These are phyloP conservation scores for Hydropsyche tenuis DNA, from an alignment of 1,140 invertebrate species.

Conservation along the genomic window DNA sequence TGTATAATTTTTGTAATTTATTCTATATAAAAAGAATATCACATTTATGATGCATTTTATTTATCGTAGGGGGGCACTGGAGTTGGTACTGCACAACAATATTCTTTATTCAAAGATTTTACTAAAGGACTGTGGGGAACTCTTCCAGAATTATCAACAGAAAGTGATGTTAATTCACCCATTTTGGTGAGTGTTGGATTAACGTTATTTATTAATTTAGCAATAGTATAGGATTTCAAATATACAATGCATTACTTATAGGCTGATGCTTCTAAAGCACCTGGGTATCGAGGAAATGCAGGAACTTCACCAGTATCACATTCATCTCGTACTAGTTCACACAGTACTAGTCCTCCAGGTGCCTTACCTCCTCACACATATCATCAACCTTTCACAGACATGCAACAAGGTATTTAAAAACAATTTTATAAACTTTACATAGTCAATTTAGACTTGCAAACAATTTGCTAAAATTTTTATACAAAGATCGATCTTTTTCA, in stretches of 20 bases:
- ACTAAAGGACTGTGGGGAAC: constrained; percentile 69
- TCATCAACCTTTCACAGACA: constrained; percentile 51
- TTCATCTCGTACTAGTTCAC: constrained; percentile 60
- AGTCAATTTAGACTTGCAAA: constrained; percentile 28
- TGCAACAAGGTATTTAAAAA: constrained; percentile 39
- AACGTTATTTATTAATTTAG: constrained; percentile 10
- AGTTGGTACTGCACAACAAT: constrained; percentile 60
- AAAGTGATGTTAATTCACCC: constrained; percentile 65
- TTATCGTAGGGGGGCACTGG: constrained; percentile 8
- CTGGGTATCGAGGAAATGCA: constrained; percentile 75
- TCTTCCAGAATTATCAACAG: constrained; percentile 64
- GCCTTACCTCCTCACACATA: constrained; percentile 51
- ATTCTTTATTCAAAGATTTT: constrained; percentile 80
- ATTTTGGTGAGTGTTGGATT: constrained; percentile 52
- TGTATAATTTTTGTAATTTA: constrained; percentile 15
- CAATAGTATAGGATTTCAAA: background rate
- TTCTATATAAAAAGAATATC: background rate
- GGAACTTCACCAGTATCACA: constrained; percentile 77
- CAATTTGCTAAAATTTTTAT: no score
- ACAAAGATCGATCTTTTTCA: no score
- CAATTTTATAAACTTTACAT: constrained; percentile 6
- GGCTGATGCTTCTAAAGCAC: constrained; percentile 78
- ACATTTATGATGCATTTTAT: constrained; percentile 5
- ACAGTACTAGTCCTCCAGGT: constrained; percentile 61
- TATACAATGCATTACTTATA: constrained; percentile 48